Evolutionary conservation across 2,888 invertebrate species (phyloP).

Genomic region (Polydrusus cervinus): DNA sequence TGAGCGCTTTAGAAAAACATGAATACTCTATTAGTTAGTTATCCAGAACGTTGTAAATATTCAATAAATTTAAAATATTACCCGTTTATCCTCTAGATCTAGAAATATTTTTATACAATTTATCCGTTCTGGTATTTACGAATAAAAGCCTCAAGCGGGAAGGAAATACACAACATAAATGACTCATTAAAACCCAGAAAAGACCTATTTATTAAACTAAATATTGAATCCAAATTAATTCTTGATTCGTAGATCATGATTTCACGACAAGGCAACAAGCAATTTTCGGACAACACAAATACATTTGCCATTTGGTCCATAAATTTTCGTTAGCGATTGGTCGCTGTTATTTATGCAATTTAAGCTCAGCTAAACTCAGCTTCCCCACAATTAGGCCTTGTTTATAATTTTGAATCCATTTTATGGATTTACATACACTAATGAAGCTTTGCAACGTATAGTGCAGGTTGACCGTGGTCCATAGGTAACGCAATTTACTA

Average conservation of each 20-base stretch:
- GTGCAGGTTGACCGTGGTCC: neutral
- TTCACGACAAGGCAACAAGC: conserved; percentile 1
- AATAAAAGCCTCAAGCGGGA: too few relatives aligned
- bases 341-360: conserved; percentile 36
- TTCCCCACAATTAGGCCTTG: conserved; percentile 39
- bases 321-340: conserved; percentile 35
- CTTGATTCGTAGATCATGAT: neutral
- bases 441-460: neutral
- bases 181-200: too few relatives aligned
- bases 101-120: too few relatives aligned
- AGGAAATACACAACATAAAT: too few relatives aligned
- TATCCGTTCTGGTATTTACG: too few relatives aligned
- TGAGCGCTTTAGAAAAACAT: too few relatives aligned
- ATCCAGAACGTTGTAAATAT: too few relatives aligned
- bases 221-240: neutral
- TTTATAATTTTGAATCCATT: conserved; percentile 36
- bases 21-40: too few relatives aligned
- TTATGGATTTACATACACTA: neutral
- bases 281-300: conserved; percentile 7
- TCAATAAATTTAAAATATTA: too few relatives aligned
- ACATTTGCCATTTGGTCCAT: conserved; percentile 24
- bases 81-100: too few relatives aligned
- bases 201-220: too few relatives aligned
- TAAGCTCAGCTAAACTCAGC: conserved; percentile 31
- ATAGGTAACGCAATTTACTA: too few relatives aligned